Conservation (phyloP, 1,140 invertebrate species). For the Arion vulgaris region DNA sequence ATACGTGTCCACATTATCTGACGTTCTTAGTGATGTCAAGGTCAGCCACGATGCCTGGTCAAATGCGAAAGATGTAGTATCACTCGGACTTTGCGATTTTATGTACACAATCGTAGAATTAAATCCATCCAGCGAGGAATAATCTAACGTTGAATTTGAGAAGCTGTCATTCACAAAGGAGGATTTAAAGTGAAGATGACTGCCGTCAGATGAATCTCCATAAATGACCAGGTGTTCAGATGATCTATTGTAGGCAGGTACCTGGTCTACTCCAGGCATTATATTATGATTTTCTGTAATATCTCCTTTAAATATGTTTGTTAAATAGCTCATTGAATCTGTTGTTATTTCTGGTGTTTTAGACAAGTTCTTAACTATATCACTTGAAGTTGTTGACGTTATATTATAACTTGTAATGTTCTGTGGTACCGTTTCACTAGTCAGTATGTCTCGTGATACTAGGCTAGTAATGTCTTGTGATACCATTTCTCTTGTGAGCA, state of each 20-base stretch:
- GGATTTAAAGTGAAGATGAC: no score
- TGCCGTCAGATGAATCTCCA: neutral
- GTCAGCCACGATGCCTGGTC: slow-evolving; percentile 14
- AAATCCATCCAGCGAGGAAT: no score
- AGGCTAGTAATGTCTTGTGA: no score
- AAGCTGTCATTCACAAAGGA: neutral
- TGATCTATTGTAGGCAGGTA: neutral
- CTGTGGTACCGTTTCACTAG: no score
- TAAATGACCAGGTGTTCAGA: neutral
- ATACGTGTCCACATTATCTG: neutral
- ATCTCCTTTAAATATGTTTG: neutral
- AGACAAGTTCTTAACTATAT: neutral
- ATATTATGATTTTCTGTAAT: neutral
- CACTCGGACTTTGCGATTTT: neutral
- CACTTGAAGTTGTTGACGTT: no score
- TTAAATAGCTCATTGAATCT: neutral
- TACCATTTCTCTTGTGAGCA: no score
- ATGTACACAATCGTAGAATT: neutral
- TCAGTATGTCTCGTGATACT: no score
- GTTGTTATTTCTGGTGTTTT: neutral
- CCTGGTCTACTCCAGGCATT: neutral
- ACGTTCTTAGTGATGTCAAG: neutral
- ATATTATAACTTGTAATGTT: no score
- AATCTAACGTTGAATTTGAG: neutral
- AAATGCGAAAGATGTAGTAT: neutral